Base-by-base conservation (phyloP, 2,888 invertebrate species). In the Ornithoptera priamus region DNA sequence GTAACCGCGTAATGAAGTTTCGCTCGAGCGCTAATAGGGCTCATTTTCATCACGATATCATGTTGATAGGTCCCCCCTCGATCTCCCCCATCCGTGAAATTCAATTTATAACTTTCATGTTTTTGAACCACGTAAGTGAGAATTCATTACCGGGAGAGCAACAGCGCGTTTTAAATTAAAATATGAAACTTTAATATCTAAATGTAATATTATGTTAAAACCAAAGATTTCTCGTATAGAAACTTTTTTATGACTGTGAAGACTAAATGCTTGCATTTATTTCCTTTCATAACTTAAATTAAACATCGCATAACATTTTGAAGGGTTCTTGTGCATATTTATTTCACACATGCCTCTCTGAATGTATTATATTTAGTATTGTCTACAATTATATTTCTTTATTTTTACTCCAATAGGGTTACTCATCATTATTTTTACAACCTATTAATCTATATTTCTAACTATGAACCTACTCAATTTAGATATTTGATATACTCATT, bases 1-100 rank as follows among this genome's bases (percentile, higher is more conserved):
- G 80, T 82, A 85, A 87, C 89, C 88, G 79, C 88, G 83, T 89
- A 90, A 90, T 88, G 83, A 86, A 85, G 86, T 89, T 88, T 86
- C 82, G 82, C 82, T 80, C 74, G 79, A 50, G 62, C 81, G 78
- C 78, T 88, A 87, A 89, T 88, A 83, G 83, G 81, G 78, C 84
- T 85, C 84, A 86, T 89, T 90, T 90, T 85, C 86, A 81, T 82
- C 76, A 81, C 79, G 81, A 81, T 84, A 85, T 80, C 77, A 75
- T 81, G 81, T 82, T 78, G 78, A 80, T 80, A 77, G 74, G 75
- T 76, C 73, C 71, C 74, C 74, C 77, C 78, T 78, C 78, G 79
- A 77, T 76, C 10, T 46, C 77, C 78, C 78, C 81, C 78, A 79
- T 77, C 79, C 76, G 80, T 80, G 73, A 85, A 86, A 85, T 82